These are phyloP conservation scores for Venturia canescens DNA, from an alignment of 1,140 invertebrate genomes.

Conservation along the genomic window DNA sequence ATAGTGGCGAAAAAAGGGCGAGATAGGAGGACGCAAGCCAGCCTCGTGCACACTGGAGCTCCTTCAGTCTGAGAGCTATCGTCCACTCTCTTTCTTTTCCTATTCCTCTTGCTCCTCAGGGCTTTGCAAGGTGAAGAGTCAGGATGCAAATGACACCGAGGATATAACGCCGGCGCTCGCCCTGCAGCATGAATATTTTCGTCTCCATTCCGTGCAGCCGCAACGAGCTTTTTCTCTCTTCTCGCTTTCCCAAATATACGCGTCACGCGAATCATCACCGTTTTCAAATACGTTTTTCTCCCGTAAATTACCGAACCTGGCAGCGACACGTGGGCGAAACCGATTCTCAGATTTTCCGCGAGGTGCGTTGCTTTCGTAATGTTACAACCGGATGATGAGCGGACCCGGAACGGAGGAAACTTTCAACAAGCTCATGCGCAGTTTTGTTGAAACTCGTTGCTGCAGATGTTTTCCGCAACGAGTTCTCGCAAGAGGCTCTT, in stretches of 20 bases:
- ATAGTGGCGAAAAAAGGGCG: not conserved
- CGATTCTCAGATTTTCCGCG: too few species aligned
- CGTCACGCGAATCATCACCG: not conserved
- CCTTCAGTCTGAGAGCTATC: constrained; percentile 22
- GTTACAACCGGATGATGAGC: too few species aligned
- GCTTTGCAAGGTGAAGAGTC: constrained; percentile 41
- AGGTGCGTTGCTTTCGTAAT: too few species aligned
- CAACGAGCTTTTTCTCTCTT: constrained; percentile 3
- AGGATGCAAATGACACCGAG: constrained; percentile 43
- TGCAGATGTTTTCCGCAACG: too few species aligned
- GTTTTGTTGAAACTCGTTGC: too few species aligned
- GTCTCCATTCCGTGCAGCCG: not conserved
- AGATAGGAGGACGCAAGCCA: not conserved
- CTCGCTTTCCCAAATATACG: not conserved
- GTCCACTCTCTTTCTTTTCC: constrained; percentile 6
- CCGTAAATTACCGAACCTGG: too few species aligned
- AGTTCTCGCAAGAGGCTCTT: too few species aligned
- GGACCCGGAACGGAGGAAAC: too few species aligned
- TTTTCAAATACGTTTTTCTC: too few species aligned
- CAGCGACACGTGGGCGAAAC: too few species aligned
- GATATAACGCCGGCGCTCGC: constrained; percentile 19
- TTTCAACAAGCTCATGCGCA: too few species aligned
- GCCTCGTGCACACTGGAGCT: not conserved
- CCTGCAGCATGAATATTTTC: constrained; percentile 20
- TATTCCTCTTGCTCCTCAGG: constrained; percentile 12